phyloP scores from a whole-genome alignment of 1,140 invertebrate species.

The Eueides isabella region DNA sequence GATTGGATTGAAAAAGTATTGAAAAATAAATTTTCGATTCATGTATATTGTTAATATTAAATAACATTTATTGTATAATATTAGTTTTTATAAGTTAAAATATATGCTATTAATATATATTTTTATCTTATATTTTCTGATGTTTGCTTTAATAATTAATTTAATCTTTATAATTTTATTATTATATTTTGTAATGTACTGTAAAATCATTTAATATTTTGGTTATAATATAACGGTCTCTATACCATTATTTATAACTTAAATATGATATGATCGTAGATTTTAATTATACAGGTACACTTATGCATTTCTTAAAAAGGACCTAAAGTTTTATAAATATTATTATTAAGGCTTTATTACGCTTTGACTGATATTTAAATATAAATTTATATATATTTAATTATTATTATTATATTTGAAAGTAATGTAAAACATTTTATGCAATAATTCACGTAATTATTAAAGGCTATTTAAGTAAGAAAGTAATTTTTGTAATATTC shows the following conservation, averaged over 20 bases:
- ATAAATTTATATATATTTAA: background rate
- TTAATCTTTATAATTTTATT: background rate
- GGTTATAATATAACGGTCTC: background rate
- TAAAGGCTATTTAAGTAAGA: slow-evolving; percentile 1
- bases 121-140: background rate
- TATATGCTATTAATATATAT: background rate
- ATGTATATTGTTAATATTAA: background rate
- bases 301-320: background rate
- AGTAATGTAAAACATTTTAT: background rate
- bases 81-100: background rate
- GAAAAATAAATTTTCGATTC: background rate
- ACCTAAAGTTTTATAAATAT: background rate
- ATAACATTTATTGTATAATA: background rate
- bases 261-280: background rate
- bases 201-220: background rate
- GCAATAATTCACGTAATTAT: background rate
- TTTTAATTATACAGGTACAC: background rate
- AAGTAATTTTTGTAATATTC: background rate
- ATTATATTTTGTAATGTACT: background rate
- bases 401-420: background rate
- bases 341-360: background rate
- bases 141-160: background rate
- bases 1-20: background rate
- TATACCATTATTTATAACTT: too few relatives aligned
- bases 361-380: slow-evolving; percentile 12